Evolutionary conservation across 2,113 vertebrate genomes (phyloP), one percentile per base, ranked within the genome.

Genomic region (Atrichornis clamosus): DNA sequence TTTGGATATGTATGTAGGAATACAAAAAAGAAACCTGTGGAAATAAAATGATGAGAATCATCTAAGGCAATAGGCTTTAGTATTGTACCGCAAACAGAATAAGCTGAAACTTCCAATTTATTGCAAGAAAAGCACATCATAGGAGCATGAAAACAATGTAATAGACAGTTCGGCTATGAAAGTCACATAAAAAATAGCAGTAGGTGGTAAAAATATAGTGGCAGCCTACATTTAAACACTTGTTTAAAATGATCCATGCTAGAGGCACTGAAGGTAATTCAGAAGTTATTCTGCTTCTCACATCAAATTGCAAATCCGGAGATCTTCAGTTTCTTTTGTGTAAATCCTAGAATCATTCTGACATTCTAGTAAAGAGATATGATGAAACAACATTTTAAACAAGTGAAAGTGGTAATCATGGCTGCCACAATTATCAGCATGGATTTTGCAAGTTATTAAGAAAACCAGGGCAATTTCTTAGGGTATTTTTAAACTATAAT

Each of bases 341-440:
- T 42, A 85, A 95, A 64, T 12, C 15, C 13, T 22, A 69, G 21
- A 30, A 81, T 84, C 15, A 33, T 73, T 91, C 49, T 79, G 46
- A 19, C 4, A 8, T 37, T 84, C 56, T 17, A 13, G 37, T 63
- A 69, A 70, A 67, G 18, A 87, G 21, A 63, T 62, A 35, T 17
- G 41, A 50, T 50, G 84, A 95, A 91, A 92, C 21, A 91, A 56
- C 9, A 55, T 86, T 91, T 86, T 32, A 84, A 95, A 84, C n/a
- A 91, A 92, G 21, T 84, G 67, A 93, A 50, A 80, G n/a, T 26
- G 35, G 63, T 82, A 70, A 35, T 78, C 16, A 13, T 70, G 52
- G 21, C 73, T 89, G 69, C 79, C 52, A 92, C 86, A 93, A 69
- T 8, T 56, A 78, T 49, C 26, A 41, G 26, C 74, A 56, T 52